These are phyloP conservation scores for Drosophila tsacasi DNA, from an alignment of 1,140 invertebrate genomes.

Conservation along the genomic window DNA sequence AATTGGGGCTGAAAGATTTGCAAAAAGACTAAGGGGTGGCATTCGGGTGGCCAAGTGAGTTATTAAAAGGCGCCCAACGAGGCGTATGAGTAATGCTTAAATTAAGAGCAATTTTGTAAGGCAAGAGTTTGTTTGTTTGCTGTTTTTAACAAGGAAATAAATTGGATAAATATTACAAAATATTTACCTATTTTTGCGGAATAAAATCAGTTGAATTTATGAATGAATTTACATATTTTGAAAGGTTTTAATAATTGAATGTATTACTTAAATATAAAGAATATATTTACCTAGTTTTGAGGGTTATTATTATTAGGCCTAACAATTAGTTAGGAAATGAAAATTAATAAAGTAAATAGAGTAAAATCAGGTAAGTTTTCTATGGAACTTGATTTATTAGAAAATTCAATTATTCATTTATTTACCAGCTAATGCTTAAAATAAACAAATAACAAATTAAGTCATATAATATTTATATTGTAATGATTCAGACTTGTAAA, in stretches of 20 bases:
- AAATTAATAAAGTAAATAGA: not conserved
- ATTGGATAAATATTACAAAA: not conserved
- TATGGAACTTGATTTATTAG: not conserved
- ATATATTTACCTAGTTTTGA: no score
- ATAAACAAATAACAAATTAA: not conserved
- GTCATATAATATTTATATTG: not conserved
- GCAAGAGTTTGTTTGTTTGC: not conserved
- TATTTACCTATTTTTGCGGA: not conserved
- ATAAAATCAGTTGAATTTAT: not conserved
- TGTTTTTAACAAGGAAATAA: not conserved
- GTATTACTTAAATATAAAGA: not conserved
- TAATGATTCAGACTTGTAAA: not conserved
- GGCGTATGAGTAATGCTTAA: conserved; percentile 43
- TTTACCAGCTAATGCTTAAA: not conserved
- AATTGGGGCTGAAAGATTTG: conserved; percentile 58
- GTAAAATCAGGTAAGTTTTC: no score
- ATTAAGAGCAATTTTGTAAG: conserved; percentile 8
- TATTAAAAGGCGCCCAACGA: conserved; percentile 46
- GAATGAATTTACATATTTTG: not conserved
- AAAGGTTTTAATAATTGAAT: not conserved
- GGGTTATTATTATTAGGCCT: not conserved
- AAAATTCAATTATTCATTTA: not conserved
- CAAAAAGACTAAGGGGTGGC: not conserved
- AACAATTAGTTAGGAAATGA: not conserved
- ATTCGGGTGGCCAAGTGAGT: conserved; percentile 48